Base-by-base conservation (phyloP, 2,888 invertebrate species). In the Eurois occulta region DNA sequence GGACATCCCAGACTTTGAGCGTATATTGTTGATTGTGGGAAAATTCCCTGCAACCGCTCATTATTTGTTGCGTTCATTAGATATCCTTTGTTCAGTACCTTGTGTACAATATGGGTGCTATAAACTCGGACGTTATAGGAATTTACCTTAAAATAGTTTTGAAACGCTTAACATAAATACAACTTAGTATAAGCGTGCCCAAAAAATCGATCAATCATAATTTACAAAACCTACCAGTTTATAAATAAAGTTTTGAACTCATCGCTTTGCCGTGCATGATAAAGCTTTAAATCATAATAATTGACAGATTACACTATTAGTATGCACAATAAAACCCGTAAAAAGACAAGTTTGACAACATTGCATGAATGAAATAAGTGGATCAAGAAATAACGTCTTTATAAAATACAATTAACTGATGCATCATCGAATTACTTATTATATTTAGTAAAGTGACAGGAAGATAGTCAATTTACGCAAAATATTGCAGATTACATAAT, bases 261-360 rank as follows among this genome's bases (percentile, higher is more conserved):
- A 48, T 80, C 55, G 41, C 32, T 55, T 74, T 65, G 24, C 32
- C 18, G 21, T 48, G 35, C 46, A 68, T 46, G 60, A 66, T 58
- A 64, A 5, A 62, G 32, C n/a, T n/a, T 46, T 74, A 79, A 80
- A 74, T 80, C 64, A 84, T 74, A 65, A 79, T 84, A 84, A 79
- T 74, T 62, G 43, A 72, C 24, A 68, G 43, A 69, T 85, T 69
- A 72, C 24, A 65, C 62, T 58, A 68, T 76, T 77, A 41, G 70
- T 62, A 79, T 70, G 41, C 80, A 35, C 72, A 81, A 79, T 70
- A 70, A 58, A 81, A 80, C 67, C 35, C 52, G 52, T 72, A 84
- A 84, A 84, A 74, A 68, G 43, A 79, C 48, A 74, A 74, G 67
- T 52, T 84, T 82, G 85, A 84, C 85, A 80, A 52, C 67, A 60